phyloP scores from a whole-genome alignment of 2,797 vertebrate genomes.

The Pyrocephalus nanus region DNA sequence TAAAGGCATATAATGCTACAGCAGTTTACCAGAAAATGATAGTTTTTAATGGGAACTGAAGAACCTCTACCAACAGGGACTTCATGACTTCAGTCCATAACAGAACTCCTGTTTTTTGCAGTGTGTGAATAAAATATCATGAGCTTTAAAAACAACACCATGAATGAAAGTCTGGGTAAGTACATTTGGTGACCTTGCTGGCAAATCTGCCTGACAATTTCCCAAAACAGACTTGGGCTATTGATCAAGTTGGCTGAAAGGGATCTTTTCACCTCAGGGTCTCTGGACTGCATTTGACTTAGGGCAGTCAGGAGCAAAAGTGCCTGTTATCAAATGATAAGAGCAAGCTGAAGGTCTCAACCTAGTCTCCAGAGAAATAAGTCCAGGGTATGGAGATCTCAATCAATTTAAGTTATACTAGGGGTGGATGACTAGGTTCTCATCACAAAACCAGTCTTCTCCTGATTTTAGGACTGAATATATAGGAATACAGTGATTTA shows the following conservation, averaged over 20 bases:
- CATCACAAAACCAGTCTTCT: background rate
- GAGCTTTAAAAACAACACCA: background rate
- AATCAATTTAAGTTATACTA: conserved; percentile 32
- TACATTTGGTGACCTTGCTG: background rate
- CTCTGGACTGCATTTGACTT: conserved; percentile 8
- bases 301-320: conserved; percentile 10
- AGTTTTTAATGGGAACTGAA: background rate
- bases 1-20: background rate
- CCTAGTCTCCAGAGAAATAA: background rate
- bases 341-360: conserved; percentile 27
- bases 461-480: background rate
- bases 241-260: conserved; percentile 34
- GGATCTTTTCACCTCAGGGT: conserved; percentile 32
- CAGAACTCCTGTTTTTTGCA: background rate
- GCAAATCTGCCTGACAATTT: conserved; percentile 22
- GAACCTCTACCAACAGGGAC: background rate
- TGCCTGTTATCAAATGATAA: conserved; percentile 25
- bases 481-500: background rate
- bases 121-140: background rate
- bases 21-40: background rate
- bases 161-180: conserved; percentile 2
- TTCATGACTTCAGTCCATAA: background rate
- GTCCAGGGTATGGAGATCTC: background rate
- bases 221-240: conserved; percentile 19
- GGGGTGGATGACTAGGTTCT: background rate